Evolutionary conservation across 64 coral and sea anemone genomes (phyloP).

Genomic region (Exaiptasia diaphana): DNA sequence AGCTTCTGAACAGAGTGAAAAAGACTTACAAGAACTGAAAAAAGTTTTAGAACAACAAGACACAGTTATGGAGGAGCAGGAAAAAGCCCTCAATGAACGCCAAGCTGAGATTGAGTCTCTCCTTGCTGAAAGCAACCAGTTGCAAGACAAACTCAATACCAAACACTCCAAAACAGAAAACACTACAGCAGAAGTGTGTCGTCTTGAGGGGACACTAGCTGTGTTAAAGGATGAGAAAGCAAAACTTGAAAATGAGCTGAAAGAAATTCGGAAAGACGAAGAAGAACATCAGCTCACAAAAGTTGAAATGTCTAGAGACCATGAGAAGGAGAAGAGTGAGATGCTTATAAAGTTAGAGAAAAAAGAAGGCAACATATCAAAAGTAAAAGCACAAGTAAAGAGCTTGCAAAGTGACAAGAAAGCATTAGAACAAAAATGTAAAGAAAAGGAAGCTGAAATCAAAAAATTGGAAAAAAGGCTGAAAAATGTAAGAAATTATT

Average conservation of each 20-base stretch:
- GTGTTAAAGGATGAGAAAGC: slow-evolving; percentile 40
- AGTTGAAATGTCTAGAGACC: slow-evolving; percentile 3
- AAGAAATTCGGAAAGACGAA: neutral
- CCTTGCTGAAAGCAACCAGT: neutral
- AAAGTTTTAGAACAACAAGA: slow-evolving; percentile 54
- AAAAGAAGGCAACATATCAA: slow-evolving; percentile 22
- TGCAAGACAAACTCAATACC: neutral
- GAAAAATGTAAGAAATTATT: neutral
- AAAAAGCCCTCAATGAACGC: slow-evolving; percentile 47
- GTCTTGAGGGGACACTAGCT: slow-evolving; percentile 53
- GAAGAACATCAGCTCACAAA: neutral
- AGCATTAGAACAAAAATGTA: slow-evolving; percentile 11
- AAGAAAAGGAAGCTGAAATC: slow-evolving; percentile 44
- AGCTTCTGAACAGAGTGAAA: slow-evolving; percentile 53
- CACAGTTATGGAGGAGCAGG: slow-evolving; percentile 46
- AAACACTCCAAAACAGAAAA: slow-evolving; percentile 17
- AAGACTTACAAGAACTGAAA: slow-evolving; percentile 25
- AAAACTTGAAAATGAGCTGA: slow-evolving; percentile 36
- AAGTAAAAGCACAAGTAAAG: slow-evolving; percentile 27
- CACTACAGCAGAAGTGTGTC: slow-evolving; percentile 9
- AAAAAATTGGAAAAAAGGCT: slow-evolving; percentile 20
- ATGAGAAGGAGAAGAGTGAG: slow-evolving; percentile 23
- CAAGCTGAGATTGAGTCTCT: slow-evolving; percentile 68
- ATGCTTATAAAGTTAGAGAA: slow-evolving; percentile 21
- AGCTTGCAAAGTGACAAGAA: slow-evolving; percentile 30